phyloP scores from a whole-genome alignment of 1,140 invertebrate genomes.

The Diorhabda carinulata region DNA sequence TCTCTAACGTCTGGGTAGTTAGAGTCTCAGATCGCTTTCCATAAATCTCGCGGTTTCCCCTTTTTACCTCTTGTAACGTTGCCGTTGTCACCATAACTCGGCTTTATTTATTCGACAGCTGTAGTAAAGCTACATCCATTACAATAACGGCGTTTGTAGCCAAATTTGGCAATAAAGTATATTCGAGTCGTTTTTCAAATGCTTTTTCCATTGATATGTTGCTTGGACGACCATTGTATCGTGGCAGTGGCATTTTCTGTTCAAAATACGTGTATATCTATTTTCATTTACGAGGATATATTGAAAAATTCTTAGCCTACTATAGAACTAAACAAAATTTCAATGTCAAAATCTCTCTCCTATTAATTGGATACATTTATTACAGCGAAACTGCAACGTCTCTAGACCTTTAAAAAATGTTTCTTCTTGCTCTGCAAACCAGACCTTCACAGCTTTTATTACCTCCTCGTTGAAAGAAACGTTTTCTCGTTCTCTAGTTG shows the following conservation, averaged over 20 bases:
- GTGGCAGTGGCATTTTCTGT: background rate
- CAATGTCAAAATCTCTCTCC: no score
- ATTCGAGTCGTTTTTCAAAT: constrained; percentile 11
- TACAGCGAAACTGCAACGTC: no score
- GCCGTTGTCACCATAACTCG: background rate
- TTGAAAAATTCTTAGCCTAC: no score
- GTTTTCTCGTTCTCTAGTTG: no score
- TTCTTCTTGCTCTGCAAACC: no score
- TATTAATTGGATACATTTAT: no score
- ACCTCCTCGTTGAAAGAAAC: no score
- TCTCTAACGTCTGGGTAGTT: background rate
- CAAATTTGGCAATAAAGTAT: constrained; percentile 12
- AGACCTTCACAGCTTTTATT: no score
- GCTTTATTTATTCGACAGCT: constrained; percentile 14
- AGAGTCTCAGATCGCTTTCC: constrained; percentile 6
- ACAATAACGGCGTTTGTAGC: constrained; percentile 6
- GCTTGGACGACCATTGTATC: constrained; percentile 4
- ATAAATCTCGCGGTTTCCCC: constrained; percentile 1
- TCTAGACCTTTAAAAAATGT: no score
- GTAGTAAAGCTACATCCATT: constrained; percentile 10
- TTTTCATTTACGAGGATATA: background rate
- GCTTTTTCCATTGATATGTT: background rate
- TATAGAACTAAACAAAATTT: no score
- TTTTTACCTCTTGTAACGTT: background rate
- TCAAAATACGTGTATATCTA: constrained; percentile 3